Percentiles rank a stretch among this genome's conserved stretches.
Evolutionary conservation across 1,140 invertebrate species (phyloP).

Genomic region (Cryptotermes secundus): DNA sequence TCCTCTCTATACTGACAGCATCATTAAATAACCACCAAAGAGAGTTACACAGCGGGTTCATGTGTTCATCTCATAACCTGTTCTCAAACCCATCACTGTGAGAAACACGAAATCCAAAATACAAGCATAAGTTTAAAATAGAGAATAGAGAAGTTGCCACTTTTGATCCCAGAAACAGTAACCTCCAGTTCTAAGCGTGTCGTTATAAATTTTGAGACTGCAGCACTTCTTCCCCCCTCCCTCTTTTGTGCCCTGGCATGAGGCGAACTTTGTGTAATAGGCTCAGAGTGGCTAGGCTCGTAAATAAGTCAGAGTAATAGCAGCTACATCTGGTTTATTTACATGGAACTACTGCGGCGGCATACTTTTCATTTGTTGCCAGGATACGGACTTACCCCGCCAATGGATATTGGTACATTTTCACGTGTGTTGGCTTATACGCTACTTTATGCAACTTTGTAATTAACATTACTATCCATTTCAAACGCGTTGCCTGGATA

Average conservation of each 20-base stretch:
- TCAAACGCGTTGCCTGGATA: background rate
- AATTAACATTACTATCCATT: background rate
- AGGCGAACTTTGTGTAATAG: background rate
- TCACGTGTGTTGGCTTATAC: background rate
- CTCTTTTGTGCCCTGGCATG: background rate
- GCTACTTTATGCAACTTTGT: background rate
- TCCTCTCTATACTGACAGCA: too few species aligned
- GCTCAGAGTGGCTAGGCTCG: background rate
- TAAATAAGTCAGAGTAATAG: background rate
- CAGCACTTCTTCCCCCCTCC: background rate
- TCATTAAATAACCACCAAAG: too few species aligned
- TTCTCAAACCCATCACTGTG: too few species aligned
- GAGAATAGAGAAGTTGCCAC: background rate
- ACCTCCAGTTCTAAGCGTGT: background rate
- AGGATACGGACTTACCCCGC: background rate
- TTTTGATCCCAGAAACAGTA: background rate
- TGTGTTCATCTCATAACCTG: too few species aligned
- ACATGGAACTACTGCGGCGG: background rate
- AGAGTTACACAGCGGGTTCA: too few species aligned
- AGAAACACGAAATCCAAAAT: too few species aligned
- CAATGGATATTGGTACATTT: conserved; percentile 8
- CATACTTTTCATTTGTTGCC: conserved; percentile 8
- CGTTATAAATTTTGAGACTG: background rate
- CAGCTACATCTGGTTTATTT: conserved; percentile 3
- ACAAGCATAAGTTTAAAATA: background rate